Conservation (phyloP, 2,797 vertebrate genomes). For the Heteromormyrus szaboi region DNA sequence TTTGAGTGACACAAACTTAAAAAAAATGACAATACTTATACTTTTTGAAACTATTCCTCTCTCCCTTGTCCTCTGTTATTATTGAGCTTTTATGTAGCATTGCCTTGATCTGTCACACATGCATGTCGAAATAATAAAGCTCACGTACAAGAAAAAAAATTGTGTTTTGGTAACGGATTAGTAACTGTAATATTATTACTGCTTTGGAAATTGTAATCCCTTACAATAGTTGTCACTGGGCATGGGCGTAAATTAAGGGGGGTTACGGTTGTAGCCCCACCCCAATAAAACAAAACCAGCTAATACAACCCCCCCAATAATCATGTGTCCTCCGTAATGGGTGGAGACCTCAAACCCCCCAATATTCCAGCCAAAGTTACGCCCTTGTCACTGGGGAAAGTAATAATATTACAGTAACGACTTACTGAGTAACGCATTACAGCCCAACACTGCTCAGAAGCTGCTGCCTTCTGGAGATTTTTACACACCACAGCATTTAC, state of each 20-base stretch:
- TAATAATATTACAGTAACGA: background rate
- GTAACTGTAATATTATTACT: background rate
- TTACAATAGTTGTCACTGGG: background rate
- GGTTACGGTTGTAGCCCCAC: background rate
- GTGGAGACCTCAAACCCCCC: too few relatives aligned
- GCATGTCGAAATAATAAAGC: background rate
- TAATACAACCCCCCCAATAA: background rate
- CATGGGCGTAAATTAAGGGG: background rate
- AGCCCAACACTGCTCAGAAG: background rate
- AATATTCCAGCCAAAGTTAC: too few relatives aligned
- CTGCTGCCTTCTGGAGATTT: background rate
- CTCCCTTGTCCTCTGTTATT: background rate
- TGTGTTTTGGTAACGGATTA: background rate
- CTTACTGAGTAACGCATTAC: background rate
- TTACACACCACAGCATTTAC: background rate
- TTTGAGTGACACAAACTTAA: background rate
- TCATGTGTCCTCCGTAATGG: background rate
- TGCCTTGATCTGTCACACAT: background rate
- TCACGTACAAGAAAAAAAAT: background rate
- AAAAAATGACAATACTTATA: background rate
- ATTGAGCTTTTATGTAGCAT: background rate
- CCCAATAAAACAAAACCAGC: background rate
- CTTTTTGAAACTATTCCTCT: background rate
- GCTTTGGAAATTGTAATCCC: background rate
- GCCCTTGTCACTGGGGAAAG: background rate